Evolutionary conservation across 2,888 invertebrate genomes (phyloP).

Genomic region (Tetheella fluctuosa): DNA sequence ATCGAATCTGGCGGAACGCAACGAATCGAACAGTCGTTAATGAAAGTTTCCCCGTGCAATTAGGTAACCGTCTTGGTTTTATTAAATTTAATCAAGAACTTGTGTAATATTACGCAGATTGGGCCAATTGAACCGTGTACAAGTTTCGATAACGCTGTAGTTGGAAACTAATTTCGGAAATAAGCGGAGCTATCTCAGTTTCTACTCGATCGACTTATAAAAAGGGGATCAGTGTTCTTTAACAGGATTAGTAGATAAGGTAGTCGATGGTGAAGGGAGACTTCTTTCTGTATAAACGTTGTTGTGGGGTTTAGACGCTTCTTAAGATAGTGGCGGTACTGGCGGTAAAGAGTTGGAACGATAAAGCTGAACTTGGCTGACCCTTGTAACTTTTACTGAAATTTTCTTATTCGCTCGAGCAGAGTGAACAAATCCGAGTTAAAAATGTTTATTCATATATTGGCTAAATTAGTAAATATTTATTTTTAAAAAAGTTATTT

Average conservation of each 20-base stretch:
- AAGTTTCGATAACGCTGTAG: constrained; percentile 82
- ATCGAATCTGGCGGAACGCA: constrained; percentile 64
- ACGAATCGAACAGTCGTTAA: constrained; percentile 81
- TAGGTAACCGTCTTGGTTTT: constrained; percentile 82
- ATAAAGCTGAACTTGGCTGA: constrained; percentile 3
- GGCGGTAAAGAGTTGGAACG: not conserved
- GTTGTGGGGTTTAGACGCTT: constrained; percentile 15
- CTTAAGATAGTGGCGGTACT: constrained; percentile 4
- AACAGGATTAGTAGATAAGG: constrained; percentile 62
- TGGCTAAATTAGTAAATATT: too few species aligned
- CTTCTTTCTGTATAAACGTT: constrained; percentile 34
- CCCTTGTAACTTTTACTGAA: constrained; percentile 3
- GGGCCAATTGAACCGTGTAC: constrained; percentile 79
- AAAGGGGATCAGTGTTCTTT: constrained; percentile 71
- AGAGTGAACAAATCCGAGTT: not conserved
- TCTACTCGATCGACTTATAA: constrained; percentile 73
- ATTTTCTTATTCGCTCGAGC: not conserved
- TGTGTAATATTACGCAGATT: constrained; percentile 83
- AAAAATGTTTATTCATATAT: not conserved
- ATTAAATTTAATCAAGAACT: constrained; percentile 85
- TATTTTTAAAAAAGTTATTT: too few species aligned
- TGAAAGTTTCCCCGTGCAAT: constrained; percentile 79
- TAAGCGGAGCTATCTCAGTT: constrained; percentile 75
- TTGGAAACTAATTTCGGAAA: constrained; percentile 81
- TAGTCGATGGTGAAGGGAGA: constrained; percentile 32